These are phyloP conservation scores for Amblyornis subalaris DNA, from an alignment of 2,113 vertebrate species.

Conservation along the genomic window DNA sequence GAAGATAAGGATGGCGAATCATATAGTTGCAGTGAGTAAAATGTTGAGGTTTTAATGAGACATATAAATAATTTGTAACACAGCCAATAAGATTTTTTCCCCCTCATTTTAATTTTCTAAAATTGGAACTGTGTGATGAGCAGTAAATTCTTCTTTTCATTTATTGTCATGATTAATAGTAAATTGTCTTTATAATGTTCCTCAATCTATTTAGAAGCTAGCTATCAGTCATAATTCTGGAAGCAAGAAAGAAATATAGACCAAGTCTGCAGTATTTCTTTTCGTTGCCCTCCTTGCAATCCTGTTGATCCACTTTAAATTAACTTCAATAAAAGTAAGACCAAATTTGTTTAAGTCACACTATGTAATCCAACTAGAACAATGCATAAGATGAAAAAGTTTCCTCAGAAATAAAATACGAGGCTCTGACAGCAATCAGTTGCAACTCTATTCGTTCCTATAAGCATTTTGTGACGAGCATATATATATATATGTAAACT, in stretches of 20 bases:
- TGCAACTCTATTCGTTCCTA: neutral
- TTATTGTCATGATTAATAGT: neutral
- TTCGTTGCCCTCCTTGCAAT: neutral
- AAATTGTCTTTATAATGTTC: neutral
- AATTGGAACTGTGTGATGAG: neutral
- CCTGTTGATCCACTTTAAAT: neutral
- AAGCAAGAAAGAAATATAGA: neutral
- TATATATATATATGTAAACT: neutral
- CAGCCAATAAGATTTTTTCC: neutral
- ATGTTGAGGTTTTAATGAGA: neutral
- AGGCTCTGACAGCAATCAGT: neutral
- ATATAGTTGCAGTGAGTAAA: neutral
- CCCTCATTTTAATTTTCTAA: neutral
- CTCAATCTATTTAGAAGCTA: neutral
- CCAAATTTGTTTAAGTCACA: neutral
- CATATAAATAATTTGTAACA: constrained; percentile 9
- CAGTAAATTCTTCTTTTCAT: constrained; percentile 37
- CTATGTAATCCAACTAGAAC: neutral
- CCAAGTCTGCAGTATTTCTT: neutral
- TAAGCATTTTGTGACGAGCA: neutral
- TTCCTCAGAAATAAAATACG: neutral
- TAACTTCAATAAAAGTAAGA: neutral
- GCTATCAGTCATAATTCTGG: neutral
- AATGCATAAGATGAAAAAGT: neutral
- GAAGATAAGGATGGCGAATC: neutral